A percentile compares a stretch with the other conserved stretches of the same genome.
Evolutionary conservation across 2,113 vertebrate genomes (phyloP).

Genomic region (Dolichotis patagonum): DNA sequence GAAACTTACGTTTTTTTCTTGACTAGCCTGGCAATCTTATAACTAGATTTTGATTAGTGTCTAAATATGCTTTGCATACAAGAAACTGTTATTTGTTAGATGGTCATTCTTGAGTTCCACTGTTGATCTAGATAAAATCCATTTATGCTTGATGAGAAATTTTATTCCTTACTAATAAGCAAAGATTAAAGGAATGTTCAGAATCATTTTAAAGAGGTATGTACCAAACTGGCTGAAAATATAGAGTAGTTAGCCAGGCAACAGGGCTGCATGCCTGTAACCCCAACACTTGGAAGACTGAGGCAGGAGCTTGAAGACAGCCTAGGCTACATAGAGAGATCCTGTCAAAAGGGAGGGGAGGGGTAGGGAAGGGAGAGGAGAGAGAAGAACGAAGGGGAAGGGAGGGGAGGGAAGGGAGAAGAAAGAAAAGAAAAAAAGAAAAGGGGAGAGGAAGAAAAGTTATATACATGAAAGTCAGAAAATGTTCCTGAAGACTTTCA

Average conservation of each 20-base stretch:
- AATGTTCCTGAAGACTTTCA: background rate
- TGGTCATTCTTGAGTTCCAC: background rate
- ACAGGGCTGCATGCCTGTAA: background rate
- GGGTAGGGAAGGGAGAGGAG: no score
- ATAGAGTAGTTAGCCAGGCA: background rate
- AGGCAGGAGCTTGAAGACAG: background rate
- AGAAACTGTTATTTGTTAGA: background rate
- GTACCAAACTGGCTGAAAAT: background rate
- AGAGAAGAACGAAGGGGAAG: background rate
- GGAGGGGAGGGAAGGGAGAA: no score
- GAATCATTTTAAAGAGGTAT: background rate
- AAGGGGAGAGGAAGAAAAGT: no score
- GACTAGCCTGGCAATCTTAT: background rate
- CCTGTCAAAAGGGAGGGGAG: background rate
- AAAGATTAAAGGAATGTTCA: background rate
- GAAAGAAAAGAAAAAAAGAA: no score
- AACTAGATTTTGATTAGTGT: background rate
- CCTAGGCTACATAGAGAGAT: background rate
- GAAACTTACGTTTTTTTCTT: background rate
- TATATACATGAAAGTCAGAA: background rate
- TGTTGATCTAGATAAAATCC: background rate
- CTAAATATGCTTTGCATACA: background rate
- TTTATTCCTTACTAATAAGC: background rate
- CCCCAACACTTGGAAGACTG: background rate
- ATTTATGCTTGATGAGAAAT: background rate